Conservation (phyloP, 2,797 vertebrate genomes). For the Apogon hyalosoma region DNA sequence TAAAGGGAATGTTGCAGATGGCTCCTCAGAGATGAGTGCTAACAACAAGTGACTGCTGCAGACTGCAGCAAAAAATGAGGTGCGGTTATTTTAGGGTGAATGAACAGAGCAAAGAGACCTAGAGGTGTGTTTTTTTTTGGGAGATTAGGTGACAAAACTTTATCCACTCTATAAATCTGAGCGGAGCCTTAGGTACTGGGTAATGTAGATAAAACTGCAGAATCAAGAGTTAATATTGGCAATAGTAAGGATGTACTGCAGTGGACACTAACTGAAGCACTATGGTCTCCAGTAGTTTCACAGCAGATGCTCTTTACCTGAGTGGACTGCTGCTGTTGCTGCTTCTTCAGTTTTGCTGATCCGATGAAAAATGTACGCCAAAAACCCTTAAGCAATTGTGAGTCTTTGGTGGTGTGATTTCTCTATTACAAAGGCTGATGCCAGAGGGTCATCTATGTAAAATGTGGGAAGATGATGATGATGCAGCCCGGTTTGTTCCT, state of each 20-base stretch:
- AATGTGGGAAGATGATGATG: slow-evolving; percentile 15
- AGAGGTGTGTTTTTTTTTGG: slow-evolving; percentile 1
- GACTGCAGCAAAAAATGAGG: slow-evolving; percentile 4
- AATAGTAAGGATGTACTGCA: background rate
- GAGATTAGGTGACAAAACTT: background rate
- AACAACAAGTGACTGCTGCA: slow-evolving; percentile 51
- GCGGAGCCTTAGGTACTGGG: too few relatives aligned
- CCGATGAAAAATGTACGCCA: slow-evolving; percentile 24
- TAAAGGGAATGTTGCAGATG: slow-evolving; percentile 49
- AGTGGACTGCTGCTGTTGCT: slow-evolving; percentile 10
- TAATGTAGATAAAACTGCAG: background rate
- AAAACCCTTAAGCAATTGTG: background rate
- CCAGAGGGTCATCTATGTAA: slow-evolving; percentile 21
- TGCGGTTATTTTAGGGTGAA: slow-evolving; percentile 1
- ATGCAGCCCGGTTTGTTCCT: background rate
- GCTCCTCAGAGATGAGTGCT: slow-evolving; percentile 42
- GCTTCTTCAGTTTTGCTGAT: slow-evolving; percentile 6
- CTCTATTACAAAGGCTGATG: slow-evolving; percentile 7
- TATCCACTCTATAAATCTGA: background rate
- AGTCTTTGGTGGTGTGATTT: slow-evolving; percentile 23
- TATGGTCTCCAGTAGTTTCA: slow-evolving; percentile 6
- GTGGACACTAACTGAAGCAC: background rate
- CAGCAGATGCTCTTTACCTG: slow-evolving; percentile 11
- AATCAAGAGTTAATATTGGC: background rate
- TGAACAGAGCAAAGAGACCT: background rate